A percentile compares a stretch with the other conserved stretches of the same genome.
Evolutionary conservation across 2,888 invertebrate genomes (phyloP).

Genomic region (Ecliptopera silaceata): DNA sequence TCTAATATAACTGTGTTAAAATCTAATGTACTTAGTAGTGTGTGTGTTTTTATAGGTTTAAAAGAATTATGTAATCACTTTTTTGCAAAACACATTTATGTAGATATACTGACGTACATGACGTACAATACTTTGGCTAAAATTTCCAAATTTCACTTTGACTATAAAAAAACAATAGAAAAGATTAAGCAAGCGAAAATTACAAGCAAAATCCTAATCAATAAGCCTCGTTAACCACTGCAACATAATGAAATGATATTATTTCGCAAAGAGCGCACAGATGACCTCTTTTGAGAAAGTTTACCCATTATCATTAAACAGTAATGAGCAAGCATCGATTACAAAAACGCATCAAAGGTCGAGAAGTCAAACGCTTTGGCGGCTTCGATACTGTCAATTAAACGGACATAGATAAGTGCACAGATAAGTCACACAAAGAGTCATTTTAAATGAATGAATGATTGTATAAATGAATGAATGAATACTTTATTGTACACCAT

Average conservation of each 20-base stretch:
- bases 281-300: slow-evolving; percentile 29
- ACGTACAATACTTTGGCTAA: no score
- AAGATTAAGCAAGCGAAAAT: neutral
- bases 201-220: neutral
- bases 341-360: slow-evolving; percentile 52
- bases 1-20: no score
- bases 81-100: no score
- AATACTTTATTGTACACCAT: no score
- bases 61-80: no score
- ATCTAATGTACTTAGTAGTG: no score
- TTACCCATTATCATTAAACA: slow-evolving; percentile 37
- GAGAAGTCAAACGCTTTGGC: slow-evolving; percentile 57
- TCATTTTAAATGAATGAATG: no score
- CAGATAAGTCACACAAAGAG: slow-evolving; percentile 15
- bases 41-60: no score
- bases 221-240: slow-evolving; percentile 6
- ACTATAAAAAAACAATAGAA: no score
- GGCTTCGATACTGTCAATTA: slow-evolving; percentile 44
- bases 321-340: slow-evolving; percentile 57
- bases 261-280: slow-evolving; percentile 30
- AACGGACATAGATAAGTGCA: slow-evolving; percentile 23
- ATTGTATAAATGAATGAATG: no score
- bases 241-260: slow-evolving; percentile 7
- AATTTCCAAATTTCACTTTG: no score
- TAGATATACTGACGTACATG: no score